Conservation (phyloP, 2,888 invertebrate species). For the Helicoverpa assulta region DNA sequence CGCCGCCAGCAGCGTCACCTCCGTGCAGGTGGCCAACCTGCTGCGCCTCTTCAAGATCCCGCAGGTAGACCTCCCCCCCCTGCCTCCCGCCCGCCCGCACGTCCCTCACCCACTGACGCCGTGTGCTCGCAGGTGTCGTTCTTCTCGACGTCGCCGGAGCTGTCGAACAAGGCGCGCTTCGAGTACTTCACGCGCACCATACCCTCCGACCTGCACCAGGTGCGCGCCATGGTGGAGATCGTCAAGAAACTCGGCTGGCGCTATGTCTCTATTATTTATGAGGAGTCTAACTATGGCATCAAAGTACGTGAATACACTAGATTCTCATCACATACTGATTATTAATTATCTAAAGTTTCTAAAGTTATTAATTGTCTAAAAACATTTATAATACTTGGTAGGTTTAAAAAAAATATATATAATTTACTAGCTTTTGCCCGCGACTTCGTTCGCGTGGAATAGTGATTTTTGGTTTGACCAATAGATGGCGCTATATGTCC, state of each 20-base stretch:
- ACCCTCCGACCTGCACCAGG: conserved; percentile 98
- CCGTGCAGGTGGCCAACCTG: conserved; percentile 97
- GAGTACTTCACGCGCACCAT: conserved; percentile 98
- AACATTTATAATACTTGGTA: no score
- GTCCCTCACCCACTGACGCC: no score
- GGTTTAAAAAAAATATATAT: no score
- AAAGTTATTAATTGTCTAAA: no score
- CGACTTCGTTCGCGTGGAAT: no score
- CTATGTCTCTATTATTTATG: conserved; percentile 98
- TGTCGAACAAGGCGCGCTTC: conserved; percentile 98
- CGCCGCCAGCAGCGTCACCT: conserved; percentile 96
- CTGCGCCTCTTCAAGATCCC: conserved; percentile 98
- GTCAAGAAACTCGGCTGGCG: conserved; percentile 96
- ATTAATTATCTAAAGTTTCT: no score
- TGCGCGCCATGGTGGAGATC: conserved; percentile 98
- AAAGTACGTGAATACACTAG: conserved; percentile 91
- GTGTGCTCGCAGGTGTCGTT: conserved; percentile 94
- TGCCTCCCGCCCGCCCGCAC: background rate
- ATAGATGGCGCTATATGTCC: no score
- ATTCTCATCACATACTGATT: no score
- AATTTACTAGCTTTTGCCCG: no score
- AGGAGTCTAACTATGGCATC: conserved; percentile 98
- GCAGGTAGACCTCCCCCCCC: conserved; percentile 79
- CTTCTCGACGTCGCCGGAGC: conserved; percentile 97
- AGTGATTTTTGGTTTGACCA: no score